Percentiles rank a stretch among this genome's conserved stretches.
Conservation (phyloP, 2,888 invertebrate genomes). For the Teleogryllus oceanicus region DNA sequence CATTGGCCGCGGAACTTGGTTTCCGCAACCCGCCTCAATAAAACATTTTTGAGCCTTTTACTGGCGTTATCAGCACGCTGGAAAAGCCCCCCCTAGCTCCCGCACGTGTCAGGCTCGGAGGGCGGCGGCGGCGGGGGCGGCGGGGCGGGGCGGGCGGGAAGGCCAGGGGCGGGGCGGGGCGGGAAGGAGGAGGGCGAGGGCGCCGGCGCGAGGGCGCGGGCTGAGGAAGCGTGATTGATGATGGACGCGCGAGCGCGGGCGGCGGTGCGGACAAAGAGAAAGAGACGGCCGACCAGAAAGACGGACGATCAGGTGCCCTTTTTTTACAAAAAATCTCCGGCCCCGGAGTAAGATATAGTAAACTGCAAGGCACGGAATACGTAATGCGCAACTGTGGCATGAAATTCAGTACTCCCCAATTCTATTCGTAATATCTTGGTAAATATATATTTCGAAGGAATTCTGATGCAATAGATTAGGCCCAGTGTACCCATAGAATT, state of each 20-base stretch:
- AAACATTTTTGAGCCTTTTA: slow-evolving; percentile 37
- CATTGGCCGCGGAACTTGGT: slow-evolving; percentile 32
- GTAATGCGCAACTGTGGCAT: slow-evolving; percentile 18
- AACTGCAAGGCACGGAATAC: slow-evolving; percentile 11
- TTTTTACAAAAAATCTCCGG: background rate
- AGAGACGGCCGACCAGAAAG: background rate
- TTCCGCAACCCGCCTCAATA: slow-evolving; percentile 35
- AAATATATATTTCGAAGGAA: slow-evolving; percentile 10
- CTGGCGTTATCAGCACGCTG: slow-evolving; percentile 33
- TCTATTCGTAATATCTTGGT: slow-evolving; percentile 18
- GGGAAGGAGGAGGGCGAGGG: background rate
- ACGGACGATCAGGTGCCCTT: slow-evolving; percentile 2
- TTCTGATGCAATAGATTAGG: slow-evolving; percentile 18
- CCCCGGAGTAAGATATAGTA: slow-evolving; percentile 7
- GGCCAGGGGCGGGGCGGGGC: background rate
- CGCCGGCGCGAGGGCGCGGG: background rate
- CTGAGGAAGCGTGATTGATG: slow-evolving; percentile 18
- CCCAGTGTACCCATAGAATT: background rate
- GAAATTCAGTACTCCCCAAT: slow-evolving; percentile 3
- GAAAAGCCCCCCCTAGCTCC: slow-evolving; percentile 32
- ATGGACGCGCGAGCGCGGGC: slow-evolving; percentile 8
- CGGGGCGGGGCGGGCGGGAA: background rate
- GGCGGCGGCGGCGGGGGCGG: background rate
- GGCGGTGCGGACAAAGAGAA: background rate
- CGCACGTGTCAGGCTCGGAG: slow-evolving; percentile 21